A percentile compares a stretch with the other conserved stretches of the same genome.
Evolutionary conservation across 1,140 invertebrate genomes (phyloP).

Genomic region (Octopus sinensis): DNA sequence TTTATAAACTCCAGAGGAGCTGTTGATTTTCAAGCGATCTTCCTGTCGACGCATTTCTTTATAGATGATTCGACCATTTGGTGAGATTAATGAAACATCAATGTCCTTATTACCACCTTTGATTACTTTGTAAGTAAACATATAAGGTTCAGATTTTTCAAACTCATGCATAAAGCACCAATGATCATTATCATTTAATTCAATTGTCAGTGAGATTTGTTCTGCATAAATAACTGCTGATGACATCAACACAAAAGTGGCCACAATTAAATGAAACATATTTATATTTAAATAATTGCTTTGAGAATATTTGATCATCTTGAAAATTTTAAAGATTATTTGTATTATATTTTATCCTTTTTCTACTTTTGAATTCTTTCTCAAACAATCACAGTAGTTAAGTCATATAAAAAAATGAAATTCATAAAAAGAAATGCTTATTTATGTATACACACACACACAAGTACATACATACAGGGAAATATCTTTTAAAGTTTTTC

Average conservation of each 20-base stretch:
- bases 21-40: constrained; percentile 80
- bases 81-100: constrained; percentile 86
- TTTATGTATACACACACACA: too few relatives aligned
- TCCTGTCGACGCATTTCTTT: constrained; percentile 84
- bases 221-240: constrained; percentile 16
- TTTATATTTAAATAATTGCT: too few relatives aligned
- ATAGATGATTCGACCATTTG: constrained; percentile 85
- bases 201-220: constrained; percentile 31
- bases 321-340: too few relatives aligned
- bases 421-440: too few relatives aligned
- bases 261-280: too few relatives aligned
- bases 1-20: constrained; percentile 72
- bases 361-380: too few relatives aligned
- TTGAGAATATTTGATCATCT: too few relatives aligned
- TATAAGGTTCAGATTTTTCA: constrained; percentile 25
- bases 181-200: constrained; percentile 36
- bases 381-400: too few relatives aligned
- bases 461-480: too few relatives aligned
- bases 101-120: constrained; percentile 97
- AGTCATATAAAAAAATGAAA: too few relatives aligned
- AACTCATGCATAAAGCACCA: constrained; percentile 38
- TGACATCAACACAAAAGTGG: constrained; percentile 12
- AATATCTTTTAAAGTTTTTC: too few relatives aligned
- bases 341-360: too few relatives aligned
- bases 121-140: constrained; percentile 72